phyloP scores from a whole-genome alignment of 2,888 invertebrate species.

The Dasypolia templi region DNA sequence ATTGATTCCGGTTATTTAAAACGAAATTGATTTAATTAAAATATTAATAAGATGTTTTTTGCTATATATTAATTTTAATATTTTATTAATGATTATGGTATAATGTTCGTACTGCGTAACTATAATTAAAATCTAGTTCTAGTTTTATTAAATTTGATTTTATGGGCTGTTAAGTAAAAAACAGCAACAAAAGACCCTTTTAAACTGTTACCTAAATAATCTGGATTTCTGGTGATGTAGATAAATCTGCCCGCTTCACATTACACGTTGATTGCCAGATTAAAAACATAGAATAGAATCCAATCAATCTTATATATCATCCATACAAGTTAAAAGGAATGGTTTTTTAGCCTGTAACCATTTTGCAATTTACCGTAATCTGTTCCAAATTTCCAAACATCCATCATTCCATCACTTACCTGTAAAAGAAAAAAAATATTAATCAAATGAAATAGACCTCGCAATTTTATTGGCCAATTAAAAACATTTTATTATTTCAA shows the following conservation, averaged over 20 bases:
- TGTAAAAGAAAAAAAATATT: conserved; percentile 55
- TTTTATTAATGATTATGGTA: conserved; percentile 15
- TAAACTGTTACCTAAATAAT: background rate
- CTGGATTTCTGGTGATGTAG: background rate
- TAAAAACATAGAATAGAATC: too few species aligned
- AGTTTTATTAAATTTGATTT: background rate
- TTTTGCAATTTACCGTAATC: conserved; percentile 54
- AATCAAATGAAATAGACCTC: conserved; percentile 60
- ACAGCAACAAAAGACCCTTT: too few species aligned
- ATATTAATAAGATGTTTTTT: conserved; percentile 30
- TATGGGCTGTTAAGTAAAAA: background rate
- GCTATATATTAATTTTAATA: background rate
- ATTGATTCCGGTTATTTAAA: conserved; percentile 36
- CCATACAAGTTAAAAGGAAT: conserved; percentile 23
- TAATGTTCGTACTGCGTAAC: conserved; percentile 5
- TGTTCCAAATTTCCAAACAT: too few species aligned
- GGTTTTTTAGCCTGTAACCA: conserved; percentile 15
- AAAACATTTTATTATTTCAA: background rate
- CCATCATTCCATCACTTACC: conserved; percentile 64
- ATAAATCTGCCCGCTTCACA: background rate
- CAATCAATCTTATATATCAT: conserved; percentile 18
- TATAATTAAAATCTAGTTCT: conserved; percentile 1
- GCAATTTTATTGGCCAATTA: conserved; percentile 57
- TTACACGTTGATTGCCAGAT: background rate
- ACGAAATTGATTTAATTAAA: conserved; percentile 45